Evolutionary conservation across 1,140 invertebrate genomes (phyloP).

Genomic region (Oreohelix idahoensis): DNA sequence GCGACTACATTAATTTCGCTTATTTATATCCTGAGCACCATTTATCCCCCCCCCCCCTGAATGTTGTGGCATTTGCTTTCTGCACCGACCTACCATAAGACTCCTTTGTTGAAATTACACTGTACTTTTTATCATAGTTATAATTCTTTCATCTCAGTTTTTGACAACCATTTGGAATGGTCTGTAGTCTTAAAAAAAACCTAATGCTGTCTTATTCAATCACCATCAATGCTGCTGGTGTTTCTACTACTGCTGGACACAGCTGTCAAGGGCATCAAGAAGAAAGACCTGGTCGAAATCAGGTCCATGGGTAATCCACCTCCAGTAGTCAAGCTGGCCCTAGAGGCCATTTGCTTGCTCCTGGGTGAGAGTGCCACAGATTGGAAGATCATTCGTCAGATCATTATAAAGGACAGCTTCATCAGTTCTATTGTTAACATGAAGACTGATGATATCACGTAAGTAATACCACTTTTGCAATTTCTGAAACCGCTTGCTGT

Average conservation of each 20-base stretch:
- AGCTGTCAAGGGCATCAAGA: slow-evolving; percentile 99
- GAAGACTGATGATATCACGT: slow-evolving; percentile 97
- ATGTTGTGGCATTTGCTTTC: too few relatives aligned
- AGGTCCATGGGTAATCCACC: slow-evolving; percentile 99
- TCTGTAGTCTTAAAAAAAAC: background rate
- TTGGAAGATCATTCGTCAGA: slow-evolving; percentile 97
- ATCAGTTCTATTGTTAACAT: slow-evolving; percentile 99
- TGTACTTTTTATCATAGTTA: too few relatives aligned
- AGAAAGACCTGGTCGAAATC: slow-evolving; percentile 98
- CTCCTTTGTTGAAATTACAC: too few relatives aligned
- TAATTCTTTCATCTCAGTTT: too few relatives aligned
- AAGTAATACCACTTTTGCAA: slow-evolving; percentile 74
- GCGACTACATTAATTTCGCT: too few relatives aligned
- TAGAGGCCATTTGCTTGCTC: slow-evolving; percentile 98
- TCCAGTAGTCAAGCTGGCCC: slow-evolving; percentile 94
- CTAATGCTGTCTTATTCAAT: background rate
- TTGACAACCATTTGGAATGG: background rate
- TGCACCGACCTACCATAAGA: too few relatives aligned
- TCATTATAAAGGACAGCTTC: slow-evolving; percentile 99
- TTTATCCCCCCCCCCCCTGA: too few relatives aligned
- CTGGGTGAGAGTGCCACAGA: slow-evolving; percentile 97
- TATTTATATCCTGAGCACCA: too few relatives aligned
- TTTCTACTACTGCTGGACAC: slow-evolving; percentile 16
- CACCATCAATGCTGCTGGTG: background rate
- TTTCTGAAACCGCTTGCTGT: background rate